Conservation (phyloP, 1,140 invertebrate genomes). For the Nixonia krombeini region DNA sequence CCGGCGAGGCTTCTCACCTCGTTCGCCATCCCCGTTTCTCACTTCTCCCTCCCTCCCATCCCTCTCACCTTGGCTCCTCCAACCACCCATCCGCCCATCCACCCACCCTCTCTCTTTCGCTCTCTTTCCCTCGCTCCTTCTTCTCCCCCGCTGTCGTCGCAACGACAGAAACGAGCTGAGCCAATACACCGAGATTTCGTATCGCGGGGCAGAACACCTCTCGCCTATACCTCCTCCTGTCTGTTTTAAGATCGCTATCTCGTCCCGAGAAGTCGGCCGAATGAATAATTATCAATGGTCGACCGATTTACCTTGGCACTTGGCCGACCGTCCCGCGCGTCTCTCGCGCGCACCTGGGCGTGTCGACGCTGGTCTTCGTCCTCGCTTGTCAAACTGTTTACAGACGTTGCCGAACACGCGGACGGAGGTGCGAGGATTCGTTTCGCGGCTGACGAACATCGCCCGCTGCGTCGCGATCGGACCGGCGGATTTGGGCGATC, state of each 20-base stretch:
- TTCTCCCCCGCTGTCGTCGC: not conserved
- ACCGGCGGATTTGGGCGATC: slow-evolving; percentile 37
- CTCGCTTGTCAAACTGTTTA: not conserved
- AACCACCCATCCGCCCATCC: no score
- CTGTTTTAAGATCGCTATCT: slow-evolving; percentile 54
- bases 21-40: no score
- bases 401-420: not conserved
- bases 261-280: slow-evolving; percentile 34
- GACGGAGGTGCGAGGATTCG: slow-evolving; percentile 1
- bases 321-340: not conserved
- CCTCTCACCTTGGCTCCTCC: no score
- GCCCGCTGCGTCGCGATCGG: no score
- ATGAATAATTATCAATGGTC: slow-evolving; percentile 60
- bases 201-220: slow-evolving; percentile 51
- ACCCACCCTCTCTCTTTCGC: slow-evolving; percentile 19
- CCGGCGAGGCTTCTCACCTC: no score
- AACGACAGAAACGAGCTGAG: slow-evolving; percentile 35
- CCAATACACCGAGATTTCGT: slow-evolving; percentile 55
- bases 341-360: no score
- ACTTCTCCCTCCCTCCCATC: slow-evolving; percentile 22
- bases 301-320: not conserved
- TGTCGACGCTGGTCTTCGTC: no score
- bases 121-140: slow-evolving; percentile 23
- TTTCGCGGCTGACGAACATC: not conserved
- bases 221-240: slow-evolving; percentile 42